These are phyloP conservation scores for Apis laboriosa DNA, from an alignment of 1,140 invertebrate genomes.

Conservation along the genomic window DNA sequence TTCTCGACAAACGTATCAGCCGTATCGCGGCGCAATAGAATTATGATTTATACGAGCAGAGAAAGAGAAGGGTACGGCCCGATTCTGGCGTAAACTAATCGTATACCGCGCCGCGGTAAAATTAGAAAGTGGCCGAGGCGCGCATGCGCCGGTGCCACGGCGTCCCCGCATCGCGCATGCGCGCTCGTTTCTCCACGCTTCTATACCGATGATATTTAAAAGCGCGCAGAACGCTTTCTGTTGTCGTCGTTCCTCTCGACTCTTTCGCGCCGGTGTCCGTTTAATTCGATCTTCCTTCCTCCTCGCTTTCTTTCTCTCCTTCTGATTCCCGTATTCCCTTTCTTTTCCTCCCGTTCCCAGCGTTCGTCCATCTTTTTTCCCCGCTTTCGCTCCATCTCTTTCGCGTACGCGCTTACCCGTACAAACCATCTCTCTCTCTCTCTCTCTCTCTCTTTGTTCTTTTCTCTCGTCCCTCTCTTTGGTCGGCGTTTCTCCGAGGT, in stretches of 20 bases:
- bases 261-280: slow-evolving; percentile 57
- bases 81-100: slow-evolving; percentile 39
- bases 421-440: neutral
- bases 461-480: slow-evolving; percentile 40
- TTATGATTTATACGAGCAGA: slow-evolving; percentile 52
- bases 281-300: slow-evolving; percentile 64
- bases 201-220: slow-evolving; percentile 51
- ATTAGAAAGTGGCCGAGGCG: slow-evolving; percentile 56
- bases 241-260: slow-evolving; percentile 40
- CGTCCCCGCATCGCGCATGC: slow-evolving; percentile 5
- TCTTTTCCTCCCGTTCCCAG: neutral
- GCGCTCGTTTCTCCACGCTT: slow-evolving; percentile 25
- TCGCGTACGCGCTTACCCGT: neutral
- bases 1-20: slow-evolving; percentile 46
- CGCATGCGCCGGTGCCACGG: slow-evolving; percentile 36
- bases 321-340: neutral
- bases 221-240: slow-evolving; percentile 45
- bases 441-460: slow-evolving; percentile 25
- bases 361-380: slow-evolving; percentile 31
- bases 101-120: slow-evolving; percentile 47
- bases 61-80: slow-evolving; percentile 6
- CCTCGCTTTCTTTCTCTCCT: neutral
- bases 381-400: slow-evolving; percentile 5
- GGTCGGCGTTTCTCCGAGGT: slow-evolving; percentile 63
- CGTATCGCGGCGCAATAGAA: neutral